These are phyloP conservation scores for Hesperia comma DNA, from an alignment of 2,888 invertebrate genomes.

Conservation along the genomic window DNA sequence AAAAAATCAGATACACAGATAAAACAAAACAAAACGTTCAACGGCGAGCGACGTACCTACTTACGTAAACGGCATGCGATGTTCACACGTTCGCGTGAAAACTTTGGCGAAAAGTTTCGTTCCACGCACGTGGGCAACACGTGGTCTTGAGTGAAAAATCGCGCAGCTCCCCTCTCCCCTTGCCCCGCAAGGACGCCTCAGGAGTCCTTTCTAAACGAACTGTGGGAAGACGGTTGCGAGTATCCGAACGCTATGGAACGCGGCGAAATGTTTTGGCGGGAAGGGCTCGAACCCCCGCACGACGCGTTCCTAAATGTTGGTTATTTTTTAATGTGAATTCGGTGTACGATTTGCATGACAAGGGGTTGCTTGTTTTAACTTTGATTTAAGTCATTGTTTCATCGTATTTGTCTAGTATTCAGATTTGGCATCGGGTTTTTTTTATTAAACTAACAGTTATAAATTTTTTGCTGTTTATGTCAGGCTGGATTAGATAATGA, in stretches of 20 bases:
- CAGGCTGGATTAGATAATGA: too few species aligned
- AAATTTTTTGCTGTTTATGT: too few species aligned
- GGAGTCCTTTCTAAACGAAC: constrained; percentile 61
- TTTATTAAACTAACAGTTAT: too few species aligned
- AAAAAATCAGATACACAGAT: constrained; percentile 12
- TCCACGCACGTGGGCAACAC: constrained; percentile 74
- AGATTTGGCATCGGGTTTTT: too few species aligned
- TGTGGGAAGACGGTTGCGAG: constrained; percentile 54
- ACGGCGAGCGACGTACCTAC: too few species aligned
- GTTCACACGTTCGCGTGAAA: constrained; percentile 50
- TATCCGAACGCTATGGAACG: constrained; percentile 39
- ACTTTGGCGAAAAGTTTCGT: constrained; percentile 67
- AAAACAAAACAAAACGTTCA: neutral
- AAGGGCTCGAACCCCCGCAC: constrained; percentile 7
- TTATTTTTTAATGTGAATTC: constrained; percentile 13
- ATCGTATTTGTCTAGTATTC: too few species aligned
- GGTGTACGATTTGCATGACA: neutral
- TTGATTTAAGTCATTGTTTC: too few species aligned
- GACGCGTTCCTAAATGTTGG: neutral
- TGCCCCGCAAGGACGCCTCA: constrained; percentile 45
- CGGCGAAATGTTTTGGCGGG: constrained; percentile 38
- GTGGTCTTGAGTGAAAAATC: constrained; percentile 81
- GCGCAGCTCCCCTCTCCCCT: constrained; percentile 68
- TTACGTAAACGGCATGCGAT: neutral
- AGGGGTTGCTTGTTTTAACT: neutral